Evolutionary conservation across 2,113 vertebrate species (phyloP).

Genomic region (Kryptolebias marmoratus): DNA sequence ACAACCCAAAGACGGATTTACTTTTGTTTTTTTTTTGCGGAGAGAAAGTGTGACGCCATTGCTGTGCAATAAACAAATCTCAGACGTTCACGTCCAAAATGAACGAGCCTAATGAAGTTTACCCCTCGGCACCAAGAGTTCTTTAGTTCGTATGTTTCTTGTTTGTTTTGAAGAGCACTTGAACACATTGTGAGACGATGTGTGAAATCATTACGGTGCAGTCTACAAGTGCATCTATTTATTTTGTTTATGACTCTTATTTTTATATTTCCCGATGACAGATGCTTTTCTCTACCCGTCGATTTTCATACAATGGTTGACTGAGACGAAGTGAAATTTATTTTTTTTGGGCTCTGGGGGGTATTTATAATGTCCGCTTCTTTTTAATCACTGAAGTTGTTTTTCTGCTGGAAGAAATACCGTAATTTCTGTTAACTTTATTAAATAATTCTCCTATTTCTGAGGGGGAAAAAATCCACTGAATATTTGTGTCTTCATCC

Average conservation of each 20-base stretch:
- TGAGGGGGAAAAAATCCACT: not conserved
- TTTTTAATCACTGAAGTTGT: constrained; percentile 44
- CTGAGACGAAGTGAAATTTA: constrained; percentile 30
- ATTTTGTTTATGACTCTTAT: constrained; percentile 78
- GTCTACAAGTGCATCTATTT: constrained; percentile 74
- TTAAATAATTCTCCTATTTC: constrained; percentile 49
- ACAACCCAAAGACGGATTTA: constrained; percentile 36
- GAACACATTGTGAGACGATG: constrained; percentile 60
- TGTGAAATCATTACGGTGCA: constrained; percentile 44
- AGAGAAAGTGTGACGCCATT: constrained; percentile 69
- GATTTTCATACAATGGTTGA: constrained; percentile 54
- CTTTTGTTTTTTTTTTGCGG: constrained; percentile 32
- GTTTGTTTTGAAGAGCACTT: constrained; percentile 49
- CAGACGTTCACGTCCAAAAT: constrained; percentile 10
- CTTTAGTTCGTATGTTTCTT: constrained; percentile 24
- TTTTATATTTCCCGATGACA: constrained; percentile 76
- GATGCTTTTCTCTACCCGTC: constrained; percentile 48
- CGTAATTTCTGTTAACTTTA: constrained; percentile 57
- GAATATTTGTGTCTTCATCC: constrained; percentile 8
- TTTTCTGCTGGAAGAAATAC: constrained; percentile 39
- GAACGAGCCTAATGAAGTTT: constrained; percentile 46
- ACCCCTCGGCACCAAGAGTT: constrained; percentile 12
- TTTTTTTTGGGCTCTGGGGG: constrained; percentile 49
- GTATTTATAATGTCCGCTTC: constrained; percentile 72
- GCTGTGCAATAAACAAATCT: constrained; percentile 73